phyloP scores from a whole-genome alignment of 1,140 invertebrate species.

The Arion vulgaris region DNA sequence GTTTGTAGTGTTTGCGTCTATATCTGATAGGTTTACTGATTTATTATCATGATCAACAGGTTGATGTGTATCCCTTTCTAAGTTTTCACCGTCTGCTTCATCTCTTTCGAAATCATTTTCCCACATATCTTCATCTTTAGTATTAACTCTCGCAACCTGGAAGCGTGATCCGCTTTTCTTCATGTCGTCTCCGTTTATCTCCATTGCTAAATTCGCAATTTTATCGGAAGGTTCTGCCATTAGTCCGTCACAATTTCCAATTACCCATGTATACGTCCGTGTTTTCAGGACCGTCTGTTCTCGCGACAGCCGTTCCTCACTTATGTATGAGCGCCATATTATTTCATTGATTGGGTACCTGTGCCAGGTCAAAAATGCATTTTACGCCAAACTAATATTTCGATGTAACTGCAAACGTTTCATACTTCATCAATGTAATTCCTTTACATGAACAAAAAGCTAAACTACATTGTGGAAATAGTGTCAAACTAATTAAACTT shows the following conservation, averaged over 20 bases:
- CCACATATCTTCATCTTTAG: constrained; percentile 3
- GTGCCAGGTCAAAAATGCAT: background rate
- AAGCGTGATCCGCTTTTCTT: constrained; percentile 40
- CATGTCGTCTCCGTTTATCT: constrained; percentile 29
- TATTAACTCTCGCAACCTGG: constrained; percentile 36
- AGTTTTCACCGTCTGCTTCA: background rate
- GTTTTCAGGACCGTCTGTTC: background rate
- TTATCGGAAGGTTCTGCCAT: background rate
- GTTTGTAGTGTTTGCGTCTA: background rate
- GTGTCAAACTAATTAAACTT: too few relatives aligned
- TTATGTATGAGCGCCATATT: constrained; percentile 19
- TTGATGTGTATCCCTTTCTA: background rate
- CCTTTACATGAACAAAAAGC: too few relatives aligned
- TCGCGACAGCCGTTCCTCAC: background rate
- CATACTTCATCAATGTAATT: too few relatives aligned
- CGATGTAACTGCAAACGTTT: too few relatives aligned
- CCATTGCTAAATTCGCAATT: background rate
- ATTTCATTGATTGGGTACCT: background rate
- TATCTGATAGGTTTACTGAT: background rate
- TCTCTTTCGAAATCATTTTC: background rate
- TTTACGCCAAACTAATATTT: background rate
- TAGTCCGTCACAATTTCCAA: background rate
- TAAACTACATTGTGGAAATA: too few relatives aligned
- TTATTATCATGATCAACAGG: constrained; percentile 6
- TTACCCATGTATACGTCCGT: background rate